phyloP scores from a whole-genome alignment of 2,888 invertebrate species.

The Ennomos quercinarius region DNA sequence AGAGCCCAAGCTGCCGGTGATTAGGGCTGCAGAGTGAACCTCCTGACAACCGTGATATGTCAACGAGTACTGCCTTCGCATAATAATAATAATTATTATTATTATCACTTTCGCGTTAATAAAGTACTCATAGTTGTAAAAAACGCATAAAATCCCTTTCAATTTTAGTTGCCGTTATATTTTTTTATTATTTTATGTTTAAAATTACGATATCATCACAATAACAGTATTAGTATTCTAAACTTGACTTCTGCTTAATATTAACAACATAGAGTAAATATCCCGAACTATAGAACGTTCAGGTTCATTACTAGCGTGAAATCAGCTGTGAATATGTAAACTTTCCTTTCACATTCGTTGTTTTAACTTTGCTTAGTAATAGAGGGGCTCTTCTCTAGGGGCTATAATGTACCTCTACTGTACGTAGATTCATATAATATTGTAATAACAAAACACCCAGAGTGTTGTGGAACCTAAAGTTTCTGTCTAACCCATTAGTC shows the following conservation, averaged over 20 bases:
- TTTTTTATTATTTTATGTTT: too few relatives aligned
- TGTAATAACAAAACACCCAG: constrained; percentile 1
- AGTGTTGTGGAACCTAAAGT: constrained; percentile 2
- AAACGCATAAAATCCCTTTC: too few relatives aligned
- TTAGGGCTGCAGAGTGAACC: too few relatives aligned
- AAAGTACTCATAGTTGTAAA: too few relatives aligned
- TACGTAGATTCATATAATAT: constrained; percentile 10
- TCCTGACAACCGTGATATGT: too few relatives aligned
- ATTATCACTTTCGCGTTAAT: too few relatives aligned
- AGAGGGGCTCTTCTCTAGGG: constrained; percentile 2
- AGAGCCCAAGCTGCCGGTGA: too few relatives aligned
- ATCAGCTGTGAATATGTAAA: constrained; percentile 37
- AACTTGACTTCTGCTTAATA: not conserved
- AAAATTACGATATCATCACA: too few relatives aligned
- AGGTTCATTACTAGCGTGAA: constrained; percentile 29
- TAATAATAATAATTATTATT: too few relatives aligned
- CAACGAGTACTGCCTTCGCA: too few relatives aligned
- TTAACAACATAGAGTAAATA: not conserved
- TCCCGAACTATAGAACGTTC: constrained; percentile 30
- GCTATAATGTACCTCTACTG: not conserved
- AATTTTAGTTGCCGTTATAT: too few relatives aligned
- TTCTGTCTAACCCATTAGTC: not conserved
- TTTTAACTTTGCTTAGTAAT: constrained; percentile 20
- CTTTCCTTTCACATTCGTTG: constrained; percentile 23
- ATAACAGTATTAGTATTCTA: too few relatives aligned